These are phyloP conservation scores for Decapterus maruadsi DNA, from an alignment of 2,797 vertebrate genomes.

Conservation along the genomic window DNA sequence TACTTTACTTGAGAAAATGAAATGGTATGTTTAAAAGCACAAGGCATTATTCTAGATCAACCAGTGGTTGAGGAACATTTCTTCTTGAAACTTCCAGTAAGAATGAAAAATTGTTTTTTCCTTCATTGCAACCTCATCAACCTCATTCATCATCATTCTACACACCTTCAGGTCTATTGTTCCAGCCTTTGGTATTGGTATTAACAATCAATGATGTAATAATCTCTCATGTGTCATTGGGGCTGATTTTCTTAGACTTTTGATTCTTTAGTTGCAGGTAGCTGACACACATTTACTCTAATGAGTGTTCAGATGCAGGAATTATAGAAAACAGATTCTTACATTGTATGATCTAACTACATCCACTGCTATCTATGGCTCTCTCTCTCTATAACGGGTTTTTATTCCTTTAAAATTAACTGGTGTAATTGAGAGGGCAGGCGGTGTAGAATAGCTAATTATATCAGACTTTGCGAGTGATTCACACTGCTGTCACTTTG, in stretches of 20 bases:
- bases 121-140: too few species aligned
- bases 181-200: background rate
- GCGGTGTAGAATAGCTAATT: constrained; percentile 46
- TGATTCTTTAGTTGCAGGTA: too few species aligned
- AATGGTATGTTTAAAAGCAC: background rate
- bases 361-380: too few species aligned
- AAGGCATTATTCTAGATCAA: background rate
- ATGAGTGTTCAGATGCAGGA: too few species aligned
- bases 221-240: background rate
- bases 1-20: background rate
- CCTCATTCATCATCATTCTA: too few species aligned
- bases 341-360: too few species aligned
- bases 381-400: too few species aligned
- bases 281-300: too few species aligned
- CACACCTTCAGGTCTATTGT: too few species aligned
- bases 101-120: too few species aligned
- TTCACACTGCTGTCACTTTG: constrained; percentile 43
- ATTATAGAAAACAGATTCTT: too few species aligned
- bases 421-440: constrained; percentile 31
- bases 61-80: background rate
- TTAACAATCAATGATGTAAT: background rate
- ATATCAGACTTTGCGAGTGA: constrained; percentile 40
- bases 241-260: background rate
- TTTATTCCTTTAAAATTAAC: constrained; percentile 12
- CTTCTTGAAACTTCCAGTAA: background rate